These are phyloP conservation scores for Malurus leucopterus DNA, from an alignment of 2,797 vertebrate species.

Conservation along the genomic window DNA sequence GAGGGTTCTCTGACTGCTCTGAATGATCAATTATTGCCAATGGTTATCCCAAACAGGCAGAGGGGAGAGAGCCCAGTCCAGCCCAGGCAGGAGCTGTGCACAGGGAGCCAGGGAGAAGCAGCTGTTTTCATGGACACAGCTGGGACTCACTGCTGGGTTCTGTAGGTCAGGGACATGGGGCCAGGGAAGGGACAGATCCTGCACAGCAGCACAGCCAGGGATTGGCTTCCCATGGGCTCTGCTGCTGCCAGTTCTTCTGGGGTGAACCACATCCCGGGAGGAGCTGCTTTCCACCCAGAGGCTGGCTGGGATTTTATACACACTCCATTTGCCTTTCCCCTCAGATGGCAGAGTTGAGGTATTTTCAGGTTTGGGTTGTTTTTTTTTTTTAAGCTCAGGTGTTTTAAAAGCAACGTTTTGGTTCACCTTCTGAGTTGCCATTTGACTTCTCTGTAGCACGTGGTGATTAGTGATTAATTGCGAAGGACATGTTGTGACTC, in stretches of 20 bases:
- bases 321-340: slow-evolving; percentile 11
- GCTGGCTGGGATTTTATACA: neutral
- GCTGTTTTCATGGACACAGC: neutral
- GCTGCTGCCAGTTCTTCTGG: neutral
- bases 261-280: neutral
- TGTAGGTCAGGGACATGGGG: neutral
- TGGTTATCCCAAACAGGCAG: fast-evolving
- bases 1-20: fast-evolving
- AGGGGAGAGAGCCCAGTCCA: neutral
- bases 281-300: neutral
- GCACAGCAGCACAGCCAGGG: neutral
- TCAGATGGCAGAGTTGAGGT: neutral
- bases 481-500: slow-evolving; percentile 41
- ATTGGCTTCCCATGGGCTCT: neutral
- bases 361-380: neutral
- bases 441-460: neutral
- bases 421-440: slow-evolving; percentile 25
- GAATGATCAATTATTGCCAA: neutral
- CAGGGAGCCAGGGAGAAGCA: neutral
- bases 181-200: neutral
- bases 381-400: neutral
- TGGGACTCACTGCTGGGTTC: neutral
- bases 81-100: neutral
- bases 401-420: neutral
- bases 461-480: slow-evolving; percentile 46